phyloP scores from a whole-genome alignment of 1,140 invertebrate species.

The Pseudomyrmex cubaensis region DNA sequence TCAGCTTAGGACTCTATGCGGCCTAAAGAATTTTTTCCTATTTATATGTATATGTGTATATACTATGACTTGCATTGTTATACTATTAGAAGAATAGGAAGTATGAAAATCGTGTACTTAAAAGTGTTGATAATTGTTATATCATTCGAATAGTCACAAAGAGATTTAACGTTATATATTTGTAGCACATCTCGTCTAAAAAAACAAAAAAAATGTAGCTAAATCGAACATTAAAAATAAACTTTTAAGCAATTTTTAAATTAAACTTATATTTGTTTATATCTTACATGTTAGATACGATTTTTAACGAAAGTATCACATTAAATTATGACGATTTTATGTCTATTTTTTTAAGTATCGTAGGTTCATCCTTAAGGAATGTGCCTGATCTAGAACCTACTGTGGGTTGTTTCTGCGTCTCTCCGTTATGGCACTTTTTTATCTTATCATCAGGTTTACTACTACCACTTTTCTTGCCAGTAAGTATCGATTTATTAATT shows the following conservation, averaged over 20 bases:
- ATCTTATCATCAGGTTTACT: conserved; percentile 75
- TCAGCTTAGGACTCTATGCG: too few relatives aligned
- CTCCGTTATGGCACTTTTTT: conserved; percentile 80
- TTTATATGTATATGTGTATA: too few relatives aligned
- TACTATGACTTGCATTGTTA: neutral
- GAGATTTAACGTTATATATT: conserved; percentile 53
- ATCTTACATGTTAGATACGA: conserved; percentile 66
- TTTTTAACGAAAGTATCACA: conserved; percentile 74
- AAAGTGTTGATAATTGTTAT: neutral
- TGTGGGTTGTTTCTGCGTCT: conserved; percentile 79
- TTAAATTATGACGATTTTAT: conserved; percentile 82
- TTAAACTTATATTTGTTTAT: conserved; percentile 65
- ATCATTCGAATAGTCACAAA: conserved; percentile 36
- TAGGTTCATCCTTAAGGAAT: conserved; percentile 90
- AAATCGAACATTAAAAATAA: conserved; percentile 53
- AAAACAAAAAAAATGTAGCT: conserved; percentile 73
- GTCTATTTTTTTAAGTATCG: conserved; percentile 85
- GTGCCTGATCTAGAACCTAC: conserved; percentile 88
- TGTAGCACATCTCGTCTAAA: conserved; percentile 65
- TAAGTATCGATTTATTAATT: conserved; percentile 66
- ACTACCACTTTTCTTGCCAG: conserved; percentile 39
- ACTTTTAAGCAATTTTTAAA: conserved; percentile 48
- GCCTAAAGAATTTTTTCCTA: too few relatives aligned
- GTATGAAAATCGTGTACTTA: conserved; percentile 5
- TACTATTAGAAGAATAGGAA: conserved; percentile 35